Evolutionary conservation across 2,797 vertebrate genomes (phyloP).

Genomic region (Tenualosa thibaudeaui): DNA sequence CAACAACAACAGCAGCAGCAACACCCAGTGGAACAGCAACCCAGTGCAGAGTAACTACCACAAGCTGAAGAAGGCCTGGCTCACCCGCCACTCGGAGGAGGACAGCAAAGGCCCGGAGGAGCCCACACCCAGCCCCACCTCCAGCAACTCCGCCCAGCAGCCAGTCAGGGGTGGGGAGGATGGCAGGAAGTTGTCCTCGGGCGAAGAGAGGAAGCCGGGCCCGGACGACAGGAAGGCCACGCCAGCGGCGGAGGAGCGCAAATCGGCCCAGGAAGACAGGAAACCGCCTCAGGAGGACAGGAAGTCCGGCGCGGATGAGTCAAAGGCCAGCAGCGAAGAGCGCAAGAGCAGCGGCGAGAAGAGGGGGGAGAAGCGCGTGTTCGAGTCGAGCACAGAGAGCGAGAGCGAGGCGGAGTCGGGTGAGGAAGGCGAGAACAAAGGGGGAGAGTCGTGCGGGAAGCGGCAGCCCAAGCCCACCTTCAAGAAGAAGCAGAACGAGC

Average conservation of each 20-base stretch:
- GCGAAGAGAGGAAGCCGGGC: conserved; percentile 43
- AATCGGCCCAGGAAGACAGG: conserved; percentile 80
- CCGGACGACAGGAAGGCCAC: conserved; percentile 42
- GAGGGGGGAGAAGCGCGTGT: conserved; percentile 83
- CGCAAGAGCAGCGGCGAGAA: conserved; percentile 30
- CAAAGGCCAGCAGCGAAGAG: conserved; percentile 34
- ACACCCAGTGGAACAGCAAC: not conserved
- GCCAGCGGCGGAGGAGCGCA: conserved; percentile 63
- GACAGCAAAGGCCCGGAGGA: conserved; percentile 77
- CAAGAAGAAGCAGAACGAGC: conserved; percentile 95
- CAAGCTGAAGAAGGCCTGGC: conserved; percentile 99
- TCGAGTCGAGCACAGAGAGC: conserved; percentile 89
- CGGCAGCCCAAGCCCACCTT: conserved; percentile 92
- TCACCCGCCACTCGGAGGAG: conserved; percentile 97
- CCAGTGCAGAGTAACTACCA: conserved; percentile 86
- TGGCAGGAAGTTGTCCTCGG: conserved; percentile 68
- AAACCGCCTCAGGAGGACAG: conserved; percentile 55
- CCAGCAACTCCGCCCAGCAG: conserved; percentile 20
- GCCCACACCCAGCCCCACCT: not conserved
- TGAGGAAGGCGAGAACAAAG: conserved; percentile 84
- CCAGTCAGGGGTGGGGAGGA: conserved; percentile 41
- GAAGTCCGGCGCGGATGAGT: conserved; percentile 30
- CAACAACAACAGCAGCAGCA: conserved; percentile 10
- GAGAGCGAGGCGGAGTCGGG: conserved; percentile 78
- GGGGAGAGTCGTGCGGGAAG: conserved; percentile 88